Base-by-base conservation (phyloP, 2,113 vertebrate genomes). In the Eclectus roratus region DNA sequence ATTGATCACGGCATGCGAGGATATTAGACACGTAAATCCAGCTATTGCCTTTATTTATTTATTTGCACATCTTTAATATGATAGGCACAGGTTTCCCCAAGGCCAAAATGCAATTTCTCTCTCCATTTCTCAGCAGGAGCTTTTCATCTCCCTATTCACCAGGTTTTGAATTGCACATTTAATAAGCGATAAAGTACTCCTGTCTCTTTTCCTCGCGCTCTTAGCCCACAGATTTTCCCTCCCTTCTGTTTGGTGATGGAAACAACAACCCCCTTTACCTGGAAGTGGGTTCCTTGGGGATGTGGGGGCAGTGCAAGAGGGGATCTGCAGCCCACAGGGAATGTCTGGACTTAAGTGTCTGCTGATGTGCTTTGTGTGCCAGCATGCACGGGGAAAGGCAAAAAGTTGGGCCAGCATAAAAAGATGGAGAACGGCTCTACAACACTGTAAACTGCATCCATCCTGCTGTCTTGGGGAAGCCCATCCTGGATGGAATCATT, bases 111-210 rank as follows among this genome's bases (percentile, higher is more conserved):
- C 88, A 95, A 84, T 93, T 96, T 96, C 94, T 93, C 80, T 72
- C 95, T 95, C 91, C 44, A 92, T 94, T 95, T 88, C 92, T 96
- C 91, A 92, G n/a, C 85, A 96, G 94, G 94, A 97, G 97, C 86
- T 92, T 90, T 92, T 78, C 96, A 85, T 95, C 88, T 94, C 89
- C 91, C 82, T 80, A 89, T 97, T 95, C 80, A 88, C 96, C 89
- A 80, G 88, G 76, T 96, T 96, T 96, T 96, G 94, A 96, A 96
- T 95, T 96, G 96, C 94, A 96, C 94, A 94, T 96, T 96, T 96
- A 97, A 96, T 94, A 97, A 96, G 82, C 17, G 39, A 96, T 95
- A 94, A 96, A 95, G 92, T 94, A 96, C 91, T 89, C 93, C 91
- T 80, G 87, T 73, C 93, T 91, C 89, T 94, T 79, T 92, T 96